These are phyloP conservation scores for Neopipo cinnamomea DNA, from an alignment of 2,113 vertebrate species.

Conservation along the genomic window DNA sequence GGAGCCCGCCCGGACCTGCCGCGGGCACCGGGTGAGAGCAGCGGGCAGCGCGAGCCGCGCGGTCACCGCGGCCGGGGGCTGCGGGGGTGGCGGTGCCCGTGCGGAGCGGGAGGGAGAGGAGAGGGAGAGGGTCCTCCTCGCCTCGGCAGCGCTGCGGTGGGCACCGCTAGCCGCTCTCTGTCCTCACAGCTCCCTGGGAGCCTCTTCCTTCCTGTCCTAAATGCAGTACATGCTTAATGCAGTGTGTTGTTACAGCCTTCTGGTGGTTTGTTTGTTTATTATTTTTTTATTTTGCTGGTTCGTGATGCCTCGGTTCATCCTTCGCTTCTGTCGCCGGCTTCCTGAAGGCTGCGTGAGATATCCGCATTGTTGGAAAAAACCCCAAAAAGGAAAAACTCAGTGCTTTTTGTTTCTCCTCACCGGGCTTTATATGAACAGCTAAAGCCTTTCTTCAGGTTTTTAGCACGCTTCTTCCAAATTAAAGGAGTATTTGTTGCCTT, in stretches of 20 bases:
- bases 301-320: not conserved
- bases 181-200: fast-evolving
- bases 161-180: not conserved
- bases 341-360: not conserved
- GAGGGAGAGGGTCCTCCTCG: not conserved
- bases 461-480: not conserved
- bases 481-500: not conserved
- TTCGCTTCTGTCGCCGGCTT: not conserved
- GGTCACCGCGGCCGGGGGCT: not conserved
- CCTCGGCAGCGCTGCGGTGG: fast-evolving
- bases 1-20: not conserved
- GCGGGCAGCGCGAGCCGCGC: not conserved
- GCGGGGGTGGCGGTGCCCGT: not conserved
- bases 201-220: not conserved
- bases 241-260: not conserved
- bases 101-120: not conserved
- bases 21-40: not conserved
- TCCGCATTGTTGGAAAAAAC: too few species aligned
- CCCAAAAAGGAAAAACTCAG: not conserved
- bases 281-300: not conserved
- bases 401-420: not conserved
- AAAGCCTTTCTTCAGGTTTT: not conserved
- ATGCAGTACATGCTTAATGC: fast-evolving
- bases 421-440: not conserved
- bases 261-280: not conserved